A percentile compares a stretch with the other conserved stretches of the same genome.
phyloP scores from a whole-genome alignment of 1,140 invertebrate genomes.

The Drosophila jambulina region DNA sequence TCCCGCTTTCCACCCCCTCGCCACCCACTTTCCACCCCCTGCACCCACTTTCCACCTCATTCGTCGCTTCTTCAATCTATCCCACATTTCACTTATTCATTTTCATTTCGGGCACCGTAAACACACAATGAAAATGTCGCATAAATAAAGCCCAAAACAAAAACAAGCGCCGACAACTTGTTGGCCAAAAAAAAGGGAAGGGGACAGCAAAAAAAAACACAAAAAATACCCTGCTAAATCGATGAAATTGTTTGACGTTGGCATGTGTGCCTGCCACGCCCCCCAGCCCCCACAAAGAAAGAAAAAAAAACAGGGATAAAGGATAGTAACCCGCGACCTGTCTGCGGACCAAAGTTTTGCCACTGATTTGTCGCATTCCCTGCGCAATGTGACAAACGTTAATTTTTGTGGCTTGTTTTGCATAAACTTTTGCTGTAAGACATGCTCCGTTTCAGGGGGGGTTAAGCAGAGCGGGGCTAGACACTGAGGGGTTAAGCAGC shows the following conservation, averaged over 20 bases:
- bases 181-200: slow-evolving; percentile 46
- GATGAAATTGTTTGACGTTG: slow-evolving; percentile 72
- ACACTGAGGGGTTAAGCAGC: background rate
- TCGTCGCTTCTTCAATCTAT: slow-evolving; percentile 45
- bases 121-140: slow-evolving; percentile 82
- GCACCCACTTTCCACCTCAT: background rate
- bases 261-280: slow-evolving; percentile 51
- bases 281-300: slow-evolving; percentile 1
- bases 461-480: background rate
- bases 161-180: slow-evolving; percentile 63
- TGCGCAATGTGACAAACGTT: slow-evolving; percentile 82
- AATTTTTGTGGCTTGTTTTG: slow-evolving; percentile 83
- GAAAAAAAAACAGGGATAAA: too few species aligned
- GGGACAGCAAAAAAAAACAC: background rate
- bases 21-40: background rate
- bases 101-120: slow-evolving; percentile 59
- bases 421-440: slow-evolving; percentile 73
- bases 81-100: slow-evolving; percentile 55
- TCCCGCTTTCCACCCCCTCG: background rate
- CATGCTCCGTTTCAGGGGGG: slow-evolving; percentile 5
- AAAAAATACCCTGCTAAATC: slow-evolving; percentile 52
- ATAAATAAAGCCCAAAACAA: slow-evolving; percentile 65
- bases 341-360: slow-evolving; percentile 58
- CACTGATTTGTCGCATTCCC: slow-evolving; percentile 82
- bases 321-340: slow-evolving; percentile 22